These are phyloP conservation scores for Aspidoscelis tigris DNA, from an alignment of 2,113 vertebrate genomes.

Conservation along the genomic window DNA sequence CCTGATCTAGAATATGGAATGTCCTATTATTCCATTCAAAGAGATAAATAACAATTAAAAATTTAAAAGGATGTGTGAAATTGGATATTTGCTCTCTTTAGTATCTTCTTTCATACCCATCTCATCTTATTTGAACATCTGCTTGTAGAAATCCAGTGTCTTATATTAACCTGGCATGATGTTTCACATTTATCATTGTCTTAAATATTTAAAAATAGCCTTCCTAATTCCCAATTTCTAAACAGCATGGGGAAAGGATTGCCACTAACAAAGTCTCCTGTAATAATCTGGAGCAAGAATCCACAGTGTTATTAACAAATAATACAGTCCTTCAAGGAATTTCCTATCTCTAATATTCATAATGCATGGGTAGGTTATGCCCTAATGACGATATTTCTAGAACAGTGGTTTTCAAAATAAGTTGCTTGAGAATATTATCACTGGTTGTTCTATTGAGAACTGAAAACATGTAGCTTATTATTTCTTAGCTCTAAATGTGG, in stretches of 20 bases:
- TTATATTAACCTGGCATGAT: neutral
- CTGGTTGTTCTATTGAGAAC: neutral
- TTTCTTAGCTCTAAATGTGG: no score
- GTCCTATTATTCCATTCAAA: neutral
- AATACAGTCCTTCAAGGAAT: neutral
- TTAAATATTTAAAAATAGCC: neutral
- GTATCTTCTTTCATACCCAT: neutral
- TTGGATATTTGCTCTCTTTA: neutral
- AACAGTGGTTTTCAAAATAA: constrained; percentile 25
- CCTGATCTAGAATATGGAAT: no score
- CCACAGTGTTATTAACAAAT: constrained; percentile 62
- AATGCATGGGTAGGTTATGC: constrained; percentile 1
- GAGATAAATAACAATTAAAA: neutral
- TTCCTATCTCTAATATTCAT: constrained; percentile 42
- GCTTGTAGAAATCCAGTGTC: constrained; percentile 31
- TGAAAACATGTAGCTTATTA: neutral
- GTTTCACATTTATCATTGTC: constrained; percentile 18
- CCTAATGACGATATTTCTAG: neutral
- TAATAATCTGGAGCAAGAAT: constrained; percentile 49
- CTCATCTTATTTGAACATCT: neutral
- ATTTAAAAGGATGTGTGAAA: neutral
- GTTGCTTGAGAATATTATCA: neutral
- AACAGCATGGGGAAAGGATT: constrained; percentile 67
- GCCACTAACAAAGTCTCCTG: constrained; percentile 56
- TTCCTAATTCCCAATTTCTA: neutral